Evolutionary conservation across 2,797 vertebrate genomes (phyloP).

Genomic region (Diplodus puntazzo): DNA sequence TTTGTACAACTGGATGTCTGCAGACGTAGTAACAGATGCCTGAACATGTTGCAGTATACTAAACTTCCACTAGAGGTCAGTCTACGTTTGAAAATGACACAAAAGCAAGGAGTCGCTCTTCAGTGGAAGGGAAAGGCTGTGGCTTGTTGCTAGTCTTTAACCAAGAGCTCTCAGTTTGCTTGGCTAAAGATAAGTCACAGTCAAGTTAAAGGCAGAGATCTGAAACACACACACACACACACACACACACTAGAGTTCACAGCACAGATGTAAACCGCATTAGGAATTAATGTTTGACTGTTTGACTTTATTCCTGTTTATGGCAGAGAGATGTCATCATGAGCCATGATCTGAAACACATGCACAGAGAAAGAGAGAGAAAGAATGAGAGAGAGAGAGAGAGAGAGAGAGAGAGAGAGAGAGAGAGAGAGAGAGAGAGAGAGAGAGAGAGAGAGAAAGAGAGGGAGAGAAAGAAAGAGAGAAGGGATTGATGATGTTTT

Average conservation of each 20-base stretch:
- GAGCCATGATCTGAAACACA: conserved; percentile 66
- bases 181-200: conserved; percentile 38
- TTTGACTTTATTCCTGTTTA: conserved; percentile 62
- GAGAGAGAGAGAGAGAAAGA: conserved; percentile 2
- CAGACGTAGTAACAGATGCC: background rate
- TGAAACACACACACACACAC: conserved; percentile 10
- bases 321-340: conserved; percentile 60
- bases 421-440: background rate
- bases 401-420: conserved; percentile 9
- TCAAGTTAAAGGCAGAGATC: conserved; percentile 35
- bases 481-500: conserved; percentile 34
- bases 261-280: conserved; percentile 52
- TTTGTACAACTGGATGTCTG: background rate
- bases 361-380: conserved; percentile 25
- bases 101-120: background rate
- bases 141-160: conserved; percentile 26
- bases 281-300: conserved; percentile 57
- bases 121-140: conserved; percentile 5
- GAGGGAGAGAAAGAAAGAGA: background rate
- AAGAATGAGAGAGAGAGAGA: conserved; percentile 6
- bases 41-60: conserved; percentile 24
- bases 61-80: conserved; percentile 77
- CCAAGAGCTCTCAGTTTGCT: conserved; percentile 28
- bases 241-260: conserved; percentile 12
- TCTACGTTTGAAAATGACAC: conserved; percentile 21